Conservation (phyloP, 2,888 invertebrate genomes). For the Noctua fimbriata region DNA sequence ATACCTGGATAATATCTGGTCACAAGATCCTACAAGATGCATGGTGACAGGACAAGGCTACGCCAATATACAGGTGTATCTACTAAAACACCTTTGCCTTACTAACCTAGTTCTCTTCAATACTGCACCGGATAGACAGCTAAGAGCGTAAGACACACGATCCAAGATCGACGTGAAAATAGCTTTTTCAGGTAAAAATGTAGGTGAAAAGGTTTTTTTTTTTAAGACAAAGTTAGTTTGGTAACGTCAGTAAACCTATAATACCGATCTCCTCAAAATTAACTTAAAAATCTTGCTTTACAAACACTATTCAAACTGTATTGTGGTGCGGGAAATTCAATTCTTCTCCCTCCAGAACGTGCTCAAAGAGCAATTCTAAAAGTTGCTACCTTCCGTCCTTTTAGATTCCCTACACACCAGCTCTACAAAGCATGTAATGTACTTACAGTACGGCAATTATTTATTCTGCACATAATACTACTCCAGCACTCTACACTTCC, state of each 20-base stretch:
- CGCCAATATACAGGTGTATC: constrained; percentile 32
- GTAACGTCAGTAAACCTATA: not conserved
- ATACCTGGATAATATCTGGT: not conserved
- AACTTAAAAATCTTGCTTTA: not conserved
- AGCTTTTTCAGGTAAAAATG: not conserved
- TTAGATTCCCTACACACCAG: too few species aligned
- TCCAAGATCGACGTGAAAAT: constrained; percentile 32
- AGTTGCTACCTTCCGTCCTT: too few species aligned
- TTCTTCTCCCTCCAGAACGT: too few species aligned
- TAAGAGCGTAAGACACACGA: constrained; percentile 4
- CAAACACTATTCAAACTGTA: constrained; percentile 3
- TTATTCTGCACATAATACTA: too few species aligned
- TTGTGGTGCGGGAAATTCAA: too few species aligned
- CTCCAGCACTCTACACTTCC: too few species aligned
- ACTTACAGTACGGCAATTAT: too few species aligned
- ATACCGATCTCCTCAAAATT: not conserved
- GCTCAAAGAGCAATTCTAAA: too few species aligned
- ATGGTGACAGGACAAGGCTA: constrained; percentile 39
- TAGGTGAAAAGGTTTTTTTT: too few species aligned
- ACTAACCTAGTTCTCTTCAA: constrained; percentile 43
- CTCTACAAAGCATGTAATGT: too few species aligned
- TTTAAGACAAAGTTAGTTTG: not conserved
- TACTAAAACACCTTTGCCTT: constrained; percentile 20
- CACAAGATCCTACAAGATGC: not conserved
- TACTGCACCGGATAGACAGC: constrained; percentile 15